phyloP scores from a whole-genome alignment of 2,888 invertebrate genomes.

The Oscheius sp. region DNA sequence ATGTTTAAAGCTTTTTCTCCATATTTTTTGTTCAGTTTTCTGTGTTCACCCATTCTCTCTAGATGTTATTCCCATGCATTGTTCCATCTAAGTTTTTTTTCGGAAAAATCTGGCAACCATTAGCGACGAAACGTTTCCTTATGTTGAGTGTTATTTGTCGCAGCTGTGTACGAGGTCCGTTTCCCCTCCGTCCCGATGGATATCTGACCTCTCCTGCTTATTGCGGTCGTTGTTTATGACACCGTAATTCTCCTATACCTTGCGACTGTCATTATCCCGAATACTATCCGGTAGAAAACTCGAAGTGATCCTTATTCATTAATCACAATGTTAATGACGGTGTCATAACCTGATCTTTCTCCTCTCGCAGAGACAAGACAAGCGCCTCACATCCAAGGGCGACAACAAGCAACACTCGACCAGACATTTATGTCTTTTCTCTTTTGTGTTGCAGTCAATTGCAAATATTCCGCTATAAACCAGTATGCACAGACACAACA shows the following conservation, averaged over 20 bases:
- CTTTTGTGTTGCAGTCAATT: not conserved
- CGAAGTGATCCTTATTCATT: not conserved
- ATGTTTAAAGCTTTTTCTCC: no score
- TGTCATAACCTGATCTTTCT: conserved; percentile 11
- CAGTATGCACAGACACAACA: conserved; percentile 12
- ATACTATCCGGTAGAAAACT: not conserved
- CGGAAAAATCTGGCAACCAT: not conserved
- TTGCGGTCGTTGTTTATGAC: conserved; percentile 26
- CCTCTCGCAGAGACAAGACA: conserved; percentile 4
- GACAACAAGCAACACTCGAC: conserved; percentile 23
- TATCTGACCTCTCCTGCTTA: conserved; percentile 19
- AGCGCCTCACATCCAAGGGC: conserved; percentile 19
- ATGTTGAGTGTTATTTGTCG: not conserved
- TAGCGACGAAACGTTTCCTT: not conserved
- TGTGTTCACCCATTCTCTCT: not conserved
- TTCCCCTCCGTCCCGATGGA: conserved; percentile 1
- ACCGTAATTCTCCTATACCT: conserved; percentile 4
- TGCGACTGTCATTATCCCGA: conserved; percentile 19
- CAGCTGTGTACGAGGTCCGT: conserved; percentile 3
- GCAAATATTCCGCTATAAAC: not conserved
- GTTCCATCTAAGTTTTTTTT: not conserved
- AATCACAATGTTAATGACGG: not conserved
- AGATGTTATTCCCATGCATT: not conserved
- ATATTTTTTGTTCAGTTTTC: no score
- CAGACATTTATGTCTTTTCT: not conserved